These are phyloP conservation scores for Endotricha flammealis DNA, from an alignment of 2,888 invertebrate species.

Conservation along the genomic window DNA sequence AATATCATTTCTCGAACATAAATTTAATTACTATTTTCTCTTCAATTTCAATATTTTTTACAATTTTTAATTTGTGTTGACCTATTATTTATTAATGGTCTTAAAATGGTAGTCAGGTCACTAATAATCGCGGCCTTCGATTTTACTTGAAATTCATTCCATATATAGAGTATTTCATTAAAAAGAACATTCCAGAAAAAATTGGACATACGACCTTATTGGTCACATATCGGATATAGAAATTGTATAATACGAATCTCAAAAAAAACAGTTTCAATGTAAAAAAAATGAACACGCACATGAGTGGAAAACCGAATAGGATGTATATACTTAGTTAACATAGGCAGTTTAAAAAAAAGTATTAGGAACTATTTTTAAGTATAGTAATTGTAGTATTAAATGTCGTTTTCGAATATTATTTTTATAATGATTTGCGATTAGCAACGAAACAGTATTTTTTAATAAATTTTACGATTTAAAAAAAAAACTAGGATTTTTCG, in stretches of 20 bases:
- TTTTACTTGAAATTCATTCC: too few species aligned
- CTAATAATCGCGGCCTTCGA: too few species aligned
- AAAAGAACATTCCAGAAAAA: constrained; percentile 43
- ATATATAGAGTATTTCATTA: constrained; percentile 14
- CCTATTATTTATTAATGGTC: too few species aligned
- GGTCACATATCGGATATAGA: constrained; percentile 21
- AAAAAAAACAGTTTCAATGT: constrained; percentile 13
- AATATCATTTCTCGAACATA: too few species aligned
- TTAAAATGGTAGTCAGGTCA: too few species aligned
- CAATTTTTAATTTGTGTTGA: too few species aligned
- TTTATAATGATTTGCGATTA: constrained; percentile 61
- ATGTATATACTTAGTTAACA: constrained; percentile 56
- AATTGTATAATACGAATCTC: constrained; percentile 51
- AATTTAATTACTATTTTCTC: too few species aligned
- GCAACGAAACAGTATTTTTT: constrained; percentile 71
- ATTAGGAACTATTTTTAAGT: constrained; percentile 64
- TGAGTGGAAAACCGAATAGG: constrained; percentile 38
- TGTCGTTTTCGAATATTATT: constrained; percentile 58
- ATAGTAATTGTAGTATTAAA: constrained; percentile 45
- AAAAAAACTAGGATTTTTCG: constrained; percentile 11
- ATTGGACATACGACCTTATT: constrained; percentile 18
- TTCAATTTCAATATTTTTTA: too few species aligned
- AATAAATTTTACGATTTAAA: constrained; percentile 16
- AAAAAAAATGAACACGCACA: constrained; percentile 20
- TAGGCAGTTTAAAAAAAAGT: constrained; percentile 47